A percentile compares a stretch with the other conserved stretches of the same genome.
Conservation (phyloP, 2,113 vertebrate genomes). For the Gasterosteus aculeatus region DNA sequence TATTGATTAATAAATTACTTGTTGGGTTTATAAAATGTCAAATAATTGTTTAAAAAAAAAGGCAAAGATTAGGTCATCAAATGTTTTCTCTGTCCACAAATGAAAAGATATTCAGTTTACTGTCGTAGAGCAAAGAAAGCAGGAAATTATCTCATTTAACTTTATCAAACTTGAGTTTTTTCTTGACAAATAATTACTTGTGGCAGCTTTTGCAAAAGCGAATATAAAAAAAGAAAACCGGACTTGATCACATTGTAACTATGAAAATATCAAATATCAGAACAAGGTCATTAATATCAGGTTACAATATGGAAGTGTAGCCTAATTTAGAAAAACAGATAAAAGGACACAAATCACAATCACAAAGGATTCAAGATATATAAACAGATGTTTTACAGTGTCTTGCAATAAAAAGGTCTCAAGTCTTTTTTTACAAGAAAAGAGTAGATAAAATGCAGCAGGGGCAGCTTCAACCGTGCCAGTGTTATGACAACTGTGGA, state of each 20-base stretch:
- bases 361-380: background rate
- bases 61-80: background rate
- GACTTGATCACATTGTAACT: background rate
- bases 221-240: background rate
- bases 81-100: background rate
- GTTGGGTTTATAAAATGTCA: background rate
- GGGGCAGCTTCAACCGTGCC: background rate
- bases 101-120: background rate
- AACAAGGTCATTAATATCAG: constrained; percentile 11
- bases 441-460: constrained; percentile 32
- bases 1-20: background rate
- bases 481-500: constrained; percentile 57
- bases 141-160: background rate
- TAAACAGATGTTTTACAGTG: background rate
- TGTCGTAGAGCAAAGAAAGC: background rate
- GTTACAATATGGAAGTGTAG: background rate
- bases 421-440: constrained; percentile 6
- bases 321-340: background rate
- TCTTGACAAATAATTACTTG: background rate
- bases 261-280: background rate
- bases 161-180: background rate
- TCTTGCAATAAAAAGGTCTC: constrained; percentile 15
- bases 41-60: background rate
- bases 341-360: background rate
- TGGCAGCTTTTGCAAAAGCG: background rate